Percentiles rank a stretch among this genome's conserved stretches.
phyloP scores from a whole-genome alignment of 1,140 invertebrate species.

The Nephotettix cincticeps region DNA sequence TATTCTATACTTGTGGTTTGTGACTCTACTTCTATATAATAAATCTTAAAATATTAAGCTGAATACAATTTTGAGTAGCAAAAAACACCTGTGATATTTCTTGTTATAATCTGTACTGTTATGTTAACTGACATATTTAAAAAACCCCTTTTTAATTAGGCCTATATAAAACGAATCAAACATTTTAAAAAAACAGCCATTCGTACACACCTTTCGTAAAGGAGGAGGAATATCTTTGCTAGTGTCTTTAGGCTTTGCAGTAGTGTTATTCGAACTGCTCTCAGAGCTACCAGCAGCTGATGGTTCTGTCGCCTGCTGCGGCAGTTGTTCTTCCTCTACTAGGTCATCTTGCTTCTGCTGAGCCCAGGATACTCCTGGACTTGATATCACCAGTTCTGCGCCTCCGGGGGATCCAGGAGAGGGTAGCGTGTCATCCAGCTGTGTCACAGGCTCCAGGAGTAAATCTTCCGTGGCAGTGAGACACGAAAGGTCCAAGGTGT shows the following conservation, averaged over 20 bases:
- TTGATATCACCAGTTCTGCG: neutral
- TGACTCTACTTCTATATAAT: too few relatives aligned
- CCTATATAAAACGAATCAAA: too few relatives aligned
- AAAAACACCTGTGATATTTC: too few relatives aligned
- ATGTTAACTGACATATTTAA: neutral
- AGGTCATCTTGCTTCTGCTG: neutral
- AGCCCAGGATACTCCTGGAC: neutral
- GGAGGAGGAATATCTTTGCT: constrained; percentile 16
- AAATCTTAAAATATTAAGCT: too few relatives aligned
- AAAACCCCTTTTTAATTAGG: neutral
- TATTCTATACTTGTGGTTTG: too few relatives aligned
- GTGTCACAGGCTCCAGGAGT: neutral
- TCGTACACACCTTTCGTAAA: neutral
- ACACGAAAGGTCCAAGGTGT: neutral
- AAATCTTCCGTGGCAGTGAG: neutral
- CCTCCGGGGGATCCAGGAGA: neutral
- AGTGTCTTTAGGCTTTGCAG: neutral
- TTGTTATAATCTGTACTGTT: too few relatives aligned
- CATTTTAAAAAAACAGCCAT: too few relatives aligned
- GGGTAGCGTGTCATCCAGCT: neutral
- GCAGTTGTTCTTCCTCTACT: too few relatives aligned
- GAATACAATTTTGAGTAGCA: too few relatives aligned
- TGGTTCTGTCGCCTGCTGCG: too few relatives aligned
- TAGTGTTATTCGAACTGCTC: neutral
- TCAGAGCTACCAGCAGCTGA: neutral